These are phyloP conservation scores for Falcaria lacertinaria DNA, from an alignment of 2,888 invertebrate species.

Conservation along the genomic window DNA sequence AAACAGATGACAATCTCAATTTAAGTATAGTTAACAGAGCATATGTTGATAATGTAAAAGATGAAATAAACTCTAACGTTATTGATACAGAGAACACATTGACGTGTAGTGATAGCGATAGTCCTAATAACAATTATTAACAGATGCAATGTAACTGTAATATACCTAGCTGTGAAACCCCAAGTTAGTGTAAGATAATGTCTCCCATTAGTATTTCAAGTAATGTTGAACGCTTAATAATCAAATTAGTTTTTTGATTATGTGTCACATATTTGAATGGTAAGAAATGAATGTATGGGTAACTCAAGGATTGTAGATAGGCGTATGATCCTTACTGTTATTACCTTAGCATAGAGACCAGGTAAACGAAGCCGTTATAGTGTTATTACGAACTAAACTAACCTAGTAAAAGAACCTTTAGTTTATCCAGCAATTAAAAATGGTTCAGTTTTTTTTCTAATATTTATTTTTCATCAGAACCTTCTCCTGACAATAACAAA, in stretches of 20 bases:
- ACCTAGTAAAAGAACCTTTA: too few species aligned
- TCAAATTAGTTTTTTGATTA: conserved; percentile 17
- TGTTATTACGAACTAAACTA: too few species aligned
- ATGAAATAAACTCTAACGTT: conserved; percentile 69
- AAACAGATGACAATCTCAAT: conserved; percentile 35
- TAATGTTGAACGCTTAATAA: conserved; percentile 15
- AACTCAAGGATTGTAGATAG: neutral
- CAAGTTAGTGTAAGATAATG: conserved; percentile 32
- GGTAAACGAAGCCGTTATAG: too few species aligned
- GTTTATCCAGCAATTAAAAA: too few species aligned
- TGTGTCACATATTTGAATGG: conserved; percentile 16
- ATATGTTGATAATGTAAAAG: conserved; percentile 36
- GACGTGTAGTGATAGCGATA: conserved; percentile 42
- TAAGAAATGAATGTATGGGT: neutral
- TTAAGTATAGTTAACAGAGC: conserved; percentile 29
- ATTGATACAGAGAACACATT: conserved; percentile 48
- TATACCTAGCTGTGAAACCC: conserved; percentile 46
- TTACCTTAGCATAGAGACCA: neutral
- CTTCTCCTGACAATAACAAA: too few species aligned
- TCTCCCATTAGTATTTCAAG: conserved; percentile 35
- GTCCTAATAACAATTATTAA: conserved; percentile 71
- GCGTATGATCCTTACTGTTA: neutral
- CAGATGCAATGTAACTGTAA: conserved; percentile 14
- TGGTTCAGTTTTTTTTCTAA: too few species aligned
- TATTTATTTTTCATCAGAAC: too few species aligned